phyloP scores from a whole-genome alignment of 2,113 vertebrate species.

The Climacteris rufus region DNA sequence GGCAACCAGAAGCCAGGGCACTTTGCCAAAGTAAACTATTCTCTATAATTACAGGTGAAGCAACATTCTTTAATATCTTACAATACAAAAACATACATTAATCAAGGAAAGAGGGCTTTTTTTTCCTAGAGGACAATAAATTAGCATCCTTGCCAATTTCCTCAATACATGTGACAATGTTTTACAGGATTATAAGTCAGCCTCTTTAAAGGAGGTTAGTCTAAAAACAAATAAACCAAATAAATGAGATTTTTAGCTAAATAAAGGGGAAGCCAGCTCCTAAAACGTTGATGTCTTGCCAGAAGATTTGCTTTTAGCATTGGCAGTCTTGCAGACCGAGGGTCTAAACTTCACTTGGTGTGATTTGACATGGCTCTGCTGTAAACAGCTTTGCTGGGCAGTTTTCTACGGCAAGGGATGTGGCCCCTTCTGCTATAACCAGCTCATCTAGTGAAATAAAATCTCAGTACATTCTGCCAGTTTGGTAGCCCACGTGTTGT shows the following conservation, averaged over 20 bases:
- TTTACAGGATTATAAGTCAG: conserved; percentile 63
- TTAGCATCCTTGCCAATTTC: conserved; percentile 64
- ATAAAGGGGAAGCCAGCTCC: neutral
- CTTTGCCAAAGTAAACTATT: conserved; percentile 64
- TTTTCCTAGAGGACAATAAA: conserved; percentile 65
- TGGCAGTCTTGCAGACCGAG: neutral
- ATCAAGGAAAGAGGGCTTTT: conserved; percentile 57
- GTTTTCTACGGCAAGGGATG: neutral
- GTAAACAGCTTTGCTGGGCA: neutral
- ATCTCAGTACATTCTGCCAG: neutral
- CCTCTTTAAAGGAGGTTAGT: conserved; percentile 48
- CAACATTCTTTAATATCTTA: conserved; percentile 66
- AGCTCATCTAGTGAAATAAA: conserved; percentile 8
- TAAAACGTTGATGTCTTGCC: neutral
- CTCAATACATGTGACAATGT: conserved; percentile 46
- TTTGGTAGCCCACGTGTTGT: neutral
- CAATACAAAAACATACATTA: conserved; percentile 67
- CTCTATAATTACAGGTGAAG: conserved; percentile 69
- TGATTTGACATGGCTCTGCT: neutral
- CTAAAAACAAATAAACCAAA: conserved; percentile 42
- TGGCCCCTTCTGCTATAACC: neutral
- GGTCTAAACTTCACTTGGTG: neutral
- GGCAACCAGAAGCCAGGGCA: conserved; percentile 60
- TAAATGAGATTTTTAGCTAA: conserved; percentile 33
- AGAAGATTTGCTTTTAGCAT: neutral